A percentile compares a stretch with the other conserved stretches of the same genome.
Evolutionary conservation across 2,888 invertebrate genomes (phyloP).

Genomic region (Deilephila porcellus): DNA sequence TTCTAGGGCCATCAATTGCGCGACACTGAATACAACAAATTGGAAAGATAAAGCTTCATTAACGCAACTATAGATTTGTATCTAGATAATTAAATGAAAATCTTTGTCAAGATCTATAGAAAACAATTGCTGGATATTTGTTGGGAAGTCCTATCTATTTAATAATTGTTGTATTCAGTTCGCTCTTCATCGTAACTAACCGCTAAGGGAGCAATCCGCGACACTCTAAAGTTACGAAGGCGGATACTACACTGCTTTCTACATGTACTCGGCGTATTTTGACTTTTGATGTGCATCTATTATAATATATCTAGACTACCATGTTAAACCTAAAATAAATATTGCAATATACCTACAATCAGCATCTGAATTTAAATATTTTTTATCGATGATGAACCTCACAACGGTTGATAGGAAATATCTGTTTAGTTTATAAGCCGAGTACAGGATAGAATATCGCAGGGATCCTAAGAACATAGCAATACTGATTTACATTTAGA

Average conservation of each 20-base stretch:
- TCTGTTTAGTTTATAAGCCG: constrained; percentile 46
- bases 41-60: too few species aligned
- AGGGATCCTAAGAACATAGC: constrained; percentile 72
- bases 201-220: constrained; percentile 77
- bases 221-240: constrained; percentile 78
- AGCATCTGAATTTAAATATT: not conserved
- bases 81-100: too few species aligned
- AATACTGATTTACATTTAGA: constrained; percentile 79
- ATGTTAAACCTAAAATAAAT: not conserved
- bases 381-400: not conserved
- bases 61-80: too few species aligned
- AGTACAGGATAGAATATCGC: constrained; percentile 66
- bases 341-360: not conserved
- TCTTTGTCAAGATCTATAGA: too few species aligned
- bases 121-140: too few species aligned
- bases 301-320: not conserved
- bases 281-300: constrained; percentile 24
- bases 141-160: not conserved
- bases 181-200: constrained; percentile 70
- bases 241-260: constrained; percentile 74
- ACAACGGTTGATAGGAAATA: not conserved
- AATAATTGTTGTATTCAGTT: constrained; percentile 63
- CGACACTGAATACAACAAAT: constrained; percentile 68
- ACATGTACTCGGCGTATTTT: constrained; percentile 56
- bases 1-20: constrained; percentile 75